These are phyloP conservation scores for Tychaedon coryphoeus DNA, from an alignment of 2,113 vertebrate species.

Conservation along the genomic window DNA sequence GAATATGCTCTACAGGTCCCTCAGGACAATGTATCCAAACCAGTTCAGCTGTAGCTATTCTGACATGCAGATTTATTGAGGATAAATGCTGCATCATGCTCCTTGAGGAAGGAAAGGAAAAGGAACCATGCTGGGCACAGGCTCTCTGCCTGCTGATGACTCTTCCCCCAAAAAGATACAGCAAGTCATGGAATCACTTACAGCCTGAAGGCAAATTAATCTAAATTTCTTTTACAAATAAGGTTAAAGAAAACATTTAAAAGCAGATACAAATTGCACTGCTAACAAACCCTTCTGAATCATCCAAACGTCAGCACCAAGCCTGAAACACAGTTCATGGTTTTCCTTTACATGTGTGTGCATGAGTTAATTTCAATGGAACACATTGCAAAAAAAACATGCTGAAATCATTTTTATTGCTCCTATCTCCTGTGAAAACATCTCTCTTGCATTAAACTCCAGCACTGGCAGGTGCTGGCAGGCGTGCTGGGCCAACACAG, in stretches of 20 bases:
- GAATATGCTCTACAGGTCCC: not conserved
- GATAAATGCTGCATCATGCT: not conserved
- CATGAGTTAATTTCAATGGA: not conserved
- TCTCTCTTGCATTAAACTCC: not conserved
- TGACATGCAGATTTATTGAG: not conserved
- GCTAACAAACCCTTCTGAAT: not conserved
- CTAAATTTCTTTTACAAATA: constrained; percentile 21
- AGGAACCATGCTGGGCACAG: not conserved
- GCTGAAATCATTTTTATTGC: not conserved
- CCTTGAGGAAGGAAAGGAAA: not conserved
- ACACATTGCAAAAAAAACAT: not conserved
- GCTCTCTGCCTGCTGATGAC: not conserved
- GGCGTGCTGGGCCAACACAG: not conserved
- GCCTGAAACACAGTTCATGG: not conserved
- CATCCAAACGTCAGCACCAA: not conserved
- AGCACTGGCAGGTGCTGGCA: not conserved
- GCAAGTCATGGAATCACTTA: not conserved
- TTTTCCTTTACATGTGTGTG: not conserved
- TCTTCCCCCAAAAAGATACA: not conserved
- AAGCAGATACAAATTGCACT: not conserved
- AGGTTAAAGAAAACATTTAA: constrained; percentile 25
- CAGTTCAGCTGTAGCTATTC: not conserved
- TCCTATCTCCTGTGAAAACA: not conserved
- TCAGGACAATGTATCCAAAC: not conserved
- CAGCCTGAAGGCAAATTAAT: not conserved